Conservation (phyloP, 2,113 vertebrate genomes). For the Halichoerus grypus region DNA sequence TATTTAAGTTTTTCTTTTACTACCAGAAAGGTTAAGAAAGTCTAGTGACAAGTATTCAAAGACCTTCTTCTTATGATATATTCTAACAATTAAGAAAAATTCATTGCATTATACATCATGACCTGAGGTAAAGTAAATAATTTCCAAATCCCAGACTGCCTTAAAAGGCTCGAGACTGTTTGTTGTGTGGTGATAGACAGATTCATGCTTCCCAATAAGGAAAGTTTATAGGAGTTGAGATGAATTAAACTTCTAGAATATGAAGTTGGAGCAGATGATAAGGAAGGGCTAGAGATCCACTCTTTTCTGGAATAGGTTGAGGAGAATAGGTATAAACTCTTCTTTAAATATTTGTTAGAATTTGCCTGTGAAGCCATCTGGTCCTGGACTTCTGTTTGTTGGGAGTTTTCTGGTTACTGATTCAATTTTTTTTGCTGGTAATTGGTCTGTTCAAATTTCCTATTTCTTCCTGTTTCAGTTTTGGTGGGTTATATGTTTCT, state of each 20-base stretch:
- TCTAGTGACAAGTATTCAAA: conserved; percentile 16
- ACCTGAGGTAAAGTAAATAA: conserved; percentile 29
- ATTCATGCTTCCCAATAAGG: conserved; percentile 28
- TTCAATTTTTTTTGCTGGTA: background rate
- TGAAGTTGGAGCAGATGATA: background rate
- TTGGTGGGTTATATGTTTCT: background rate
- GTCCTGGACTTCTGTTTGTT: background rate
- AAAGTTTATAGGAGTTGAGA: background rate
- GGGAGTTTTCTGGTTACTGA: background rate
- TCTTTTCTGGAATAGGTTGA: background rate
- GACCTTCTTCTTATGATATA: conserved; percentile 16
- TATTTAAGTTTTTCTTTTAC: conserved; percentile 46
- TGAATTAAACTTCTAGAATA: conserved; percentile 36
- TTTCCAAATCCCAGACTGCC: conserved; percentile 60
- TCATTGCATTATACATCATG: background rate
- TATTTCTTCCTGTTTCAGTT: background rate
- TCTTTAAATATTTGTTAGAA: background rate
- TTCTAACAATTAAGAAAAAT: conserved; percentile 43
- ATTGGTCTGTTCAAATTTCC: background rate
- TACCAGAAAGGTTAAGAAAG: background rate
- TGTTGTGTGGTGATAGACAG: background rate
- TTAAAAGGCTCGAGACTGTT: conserved; percentile 67
- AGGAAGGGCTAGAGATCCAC: conserved; percentile 4
- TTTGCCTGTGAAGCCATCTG: background rate
- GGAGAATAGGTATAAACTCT: background rate